Conservation (phyloP, 1,140 invertebrate species). For the Octopus sinensis region DNA sequence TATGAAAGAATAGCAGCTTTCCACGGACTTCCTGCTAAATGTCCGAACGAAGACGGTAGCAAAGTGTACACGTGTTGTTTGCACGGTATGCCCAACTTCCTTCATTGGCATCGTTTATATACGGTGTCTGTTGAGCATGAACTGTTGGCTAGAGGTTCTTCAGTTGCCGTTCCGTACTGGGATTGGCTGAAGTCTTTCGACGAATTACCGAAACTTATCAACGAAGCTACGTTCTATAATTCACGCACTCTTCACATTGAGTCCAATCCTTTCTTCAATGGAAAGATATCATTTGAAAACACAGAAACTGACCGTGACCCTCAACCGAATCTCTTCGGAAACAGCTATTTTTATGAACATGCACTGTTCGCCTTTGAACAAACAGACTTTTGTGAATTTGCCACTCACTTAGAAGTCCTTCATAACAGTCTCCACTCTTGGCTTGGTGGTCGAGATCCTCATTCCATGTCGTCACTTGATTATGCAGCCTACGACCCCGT, state of each 20-base stretch:
- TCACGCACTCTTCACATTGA: constrained; percentile 22
- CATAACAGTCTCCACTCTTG: constrained; percentile 33
- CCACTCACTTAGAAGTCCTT: constrained; percentile 29
- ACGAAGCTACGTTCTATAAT: constrained; percentile 26
- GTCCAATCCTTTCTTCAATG: constrained; percentile 31
- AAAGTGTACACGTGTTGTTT: constrained; percentile 25
- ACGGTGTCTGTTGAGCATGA: constrained; percentile 28
- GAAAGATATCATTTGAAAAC: constrained; percentile 17
- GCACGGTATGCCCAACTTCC: constrained; percentile 30
- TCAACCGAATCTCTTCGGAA: constrained; percentile 26
- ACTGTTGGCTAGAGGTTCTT: constrained; percentile 23
- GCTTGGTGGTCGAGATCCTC: constrained; percentile 22
- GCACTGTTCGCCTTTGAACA: constrained; percentile 28
- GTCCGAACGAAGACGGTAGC: constrained; percentile 17
- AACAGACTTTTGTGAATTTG: constrained; percentile 27
- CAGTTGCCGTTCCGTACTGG: constrained; percentile 32
- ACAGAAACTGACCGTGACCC: constrained; percentile 26
- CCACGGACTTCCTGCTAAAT: constrained; percentile 31
- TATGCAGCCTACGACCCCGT: constrained; percentile 29
- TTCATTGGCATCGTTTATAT: constrained; percentile 32
- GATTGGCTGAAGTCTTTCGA: constrained; percentile 28
- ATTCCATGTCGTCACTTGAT: constrained; percentile 23
- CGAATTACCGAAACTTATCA: constrained; percentile 20
- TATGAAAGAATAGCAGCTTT: constrained; percentile 31
- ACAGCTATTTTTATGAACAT: constrained; percentile 20